phyloP scores from a whole-genome alignment of 2,797 vertebrate genomes.

The Acanthiza pusilla region DNA sequence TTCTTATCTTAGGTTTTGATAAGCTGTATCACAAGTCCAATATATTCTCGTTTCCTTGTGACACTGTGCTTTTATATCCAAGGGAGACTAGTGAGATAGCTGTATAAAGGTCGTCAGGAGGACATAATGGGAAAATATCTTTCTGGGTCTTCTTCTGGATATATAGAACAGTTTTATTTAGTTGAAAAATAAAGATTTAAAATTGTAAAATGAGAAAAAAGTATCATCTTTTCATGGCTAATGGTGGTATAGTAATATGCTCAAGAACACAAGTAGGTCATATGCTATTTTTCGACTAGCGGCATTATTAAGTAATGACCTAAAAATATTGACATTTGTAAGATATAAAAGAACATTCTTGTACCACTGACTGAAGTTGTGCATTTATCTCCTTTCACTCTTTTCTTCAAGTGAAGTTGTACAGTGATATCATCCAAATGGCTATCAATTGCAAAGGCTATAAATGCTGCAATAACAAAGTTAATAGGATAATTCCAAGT shows the following conservation, averaged over 20 bases:
- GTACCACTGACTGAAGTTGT: neutral
- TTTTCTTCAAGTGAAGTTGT: slow-evolving; percentile 5
- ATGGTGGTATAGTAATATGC: neutral
- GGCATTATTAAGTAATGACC: neutral
- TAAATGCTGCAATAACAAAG: slow-evolving; percentile 58
- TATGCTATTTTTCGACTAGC: neutral
- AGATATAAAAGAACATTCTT: neutral
- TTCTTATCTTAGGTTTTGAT: slow-evolving; percentile 26
- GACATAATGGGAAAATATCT: neutral
- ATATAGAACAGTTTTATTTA: neutral
- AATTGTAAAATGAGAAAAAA: neutral
- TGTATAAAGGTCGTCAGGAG: neutral
- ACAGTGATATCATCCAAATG: neutral
- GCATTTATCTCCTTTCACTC: neutral
- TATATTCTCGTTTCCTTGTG: neutral
- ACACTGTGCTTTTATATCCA: slow-evolving; percentile 9
- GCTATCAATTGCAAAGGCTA: slow-evolving; percentile 19
- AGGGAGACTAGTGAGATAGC: slow-evolving; percentile 13
- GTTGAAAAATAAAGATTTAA: slow-evolving; percentile 6
- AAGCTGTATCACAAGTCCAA: slow-evolving; percentile 25
- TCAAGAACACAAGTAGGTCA: neutral
- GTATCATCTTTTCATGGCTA: neutral
- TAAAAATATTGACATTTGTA: slow-evolving; percentile 12
- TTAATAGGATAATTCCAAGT: slow-evolving; percentile 60
- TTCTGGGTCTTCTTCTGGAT: neutral